Evolutionary conservation across 2,797 vertebrate genomes (phyloP).

Genomic region (Neosilurus mollespiculum): DNA sequence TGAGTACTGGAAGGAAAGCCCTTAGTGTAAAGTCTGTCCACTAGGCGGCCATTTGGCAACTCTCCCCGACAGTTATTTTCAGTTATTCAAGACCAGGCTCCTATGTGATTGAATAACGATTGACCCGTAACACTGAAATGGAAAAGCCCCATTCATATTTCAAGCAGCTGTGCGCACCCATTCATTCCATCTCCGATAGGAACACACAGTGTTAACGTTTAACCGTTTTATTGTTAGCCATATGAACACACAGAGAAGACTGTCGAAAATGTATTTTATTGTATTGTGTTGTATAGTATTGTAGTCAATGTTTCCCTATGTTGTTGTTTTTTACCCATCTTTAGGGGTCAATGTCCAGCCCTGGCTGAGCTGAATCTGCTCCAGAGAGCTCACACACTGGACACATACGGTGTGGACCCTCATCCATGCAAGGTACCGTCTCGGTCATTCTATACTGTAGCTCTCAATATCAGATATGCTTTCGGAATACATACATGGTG

Average conservation of each 20-base stretch:
- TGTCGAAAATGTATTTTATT: background rate
- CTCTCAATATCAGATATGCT: constrained; percentile 8
- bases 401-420: constrained; percentile 97
- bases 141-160: background rate
- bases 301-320: background rate
- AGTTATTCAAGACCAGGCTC: background rate
- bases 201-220: background rate
- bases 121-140: background rate
- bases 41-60: background rate
- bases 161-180: background rate
- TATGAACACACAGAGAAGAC: background rate
- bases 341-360: constrained; percentile 85
- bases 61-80: background rate
- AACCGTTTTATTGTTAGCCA: background rate
- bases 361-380: constrained; percentile 92
- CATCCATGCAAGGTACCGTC: constrained; percentile 94
- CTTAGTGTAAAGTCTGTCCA: background rate
- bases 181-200: background rate
- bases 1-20: background rate
- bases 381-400: constrained; percentile 87
- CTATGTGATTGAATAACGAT: background rate
- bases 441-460: background rate
- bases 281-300: background rate
- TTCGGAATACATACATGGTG: background rate
- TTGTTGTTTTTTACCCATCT: constrained; percentile 54